phyloP scores from a whole-genome alignment of 2,113 vertebrate genomes.

The Rhinopomastus cyanomelas region DNA sequence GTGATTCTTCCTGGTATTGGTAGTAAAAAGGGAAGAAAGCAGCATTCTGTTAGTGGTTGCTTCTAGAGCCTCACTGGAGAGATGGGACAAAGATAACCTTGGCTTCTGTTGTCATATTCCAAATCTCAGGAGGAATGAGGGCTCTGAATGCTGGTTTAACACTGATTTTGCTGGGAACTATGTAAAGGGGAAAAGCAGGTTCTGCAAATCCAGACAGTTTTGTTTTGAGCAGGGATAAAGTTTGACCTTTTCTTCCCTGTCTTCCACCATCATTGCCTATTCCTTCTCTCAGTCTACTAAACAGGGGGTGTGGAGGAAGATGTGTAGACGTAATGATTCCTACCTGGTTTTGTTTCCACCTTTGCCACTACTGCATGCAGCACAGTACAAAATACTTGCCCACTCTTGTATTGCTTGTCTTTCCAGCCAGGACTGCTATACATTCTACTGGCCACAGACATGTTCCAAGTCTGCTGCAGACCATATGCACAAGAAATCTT shows the following conservation, averaged over 20 bases:
- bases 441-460: neutral
- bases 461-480: neutral
- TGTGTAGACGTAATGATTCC: neutral
- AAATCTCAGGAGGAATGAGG: neutral
- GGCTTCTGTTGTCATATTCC: conserved; percentile 10
- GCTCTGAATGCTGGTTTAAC: conserved; percentile 13
- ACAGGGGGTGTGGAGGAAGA: neutral
- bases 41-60: neutral
- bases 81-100: conserved; percentile 11
- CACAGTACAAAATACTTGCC: neutral
- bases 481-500: neutral
- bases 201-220: neutral
- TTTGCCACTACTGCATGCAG: neutral
- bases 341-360: neutral
- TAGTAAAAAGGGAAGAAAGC: neutral
- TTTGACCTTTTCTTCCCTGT: neutral
- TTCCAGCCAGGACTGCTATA: neutral
- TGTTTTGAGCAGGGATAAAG: neutral
- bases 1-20: neutral
- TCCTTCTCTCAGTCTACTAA: neutral
- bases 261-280: neutral
- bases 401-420: neutral
- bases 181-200: neutral
- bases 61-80: conserved; percentile 12
- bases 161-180: neutral